Base-by-base conservation (phyloP, 2,113 vertebrate genomes). In the Condylura cristata region DNA sequence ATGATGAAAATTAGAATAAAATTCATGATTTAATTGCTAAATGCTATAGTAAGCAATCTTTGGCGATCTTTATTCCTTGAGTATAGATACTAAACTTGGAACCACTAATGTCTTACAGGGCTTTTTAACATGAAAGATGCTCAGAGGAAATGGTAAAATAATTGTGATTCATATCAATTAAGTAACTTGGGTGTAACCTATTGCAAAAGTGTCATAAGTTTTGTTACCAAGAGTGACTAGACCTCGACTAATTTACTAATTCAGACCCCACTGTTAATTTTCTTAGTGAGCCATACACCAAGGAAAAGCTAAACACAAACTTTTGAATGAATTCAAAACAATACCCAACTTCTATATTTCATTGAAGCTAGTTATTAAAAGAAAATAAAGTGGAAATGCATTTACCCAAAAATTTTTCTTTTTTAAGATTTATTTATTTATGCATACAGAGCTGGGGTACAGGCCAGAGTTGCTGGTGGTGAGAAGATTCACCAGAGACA, bases 181-280 rank as follows among this genome's bases (percentile, higher is more conserved):
- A 89, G 22, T 0, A 71, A n/a, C 37, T 28, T 41, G 7, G 22
- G 13, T n/a, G 0, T 1, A 84, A 96, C 18, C 58, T 71, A 70
- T n/a, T 82, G 41, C 26, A 89, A 2, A 93, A 79, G 10, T 26
- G 44, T 72, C 81, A 66, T 1, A 96, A 26, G 9, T 28, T 89
- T 89, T 86, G n/a, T 86, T n/a, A 74, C 44, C 63, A 30, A 75
- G 28, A 78, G 28, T 37, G 4, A 81, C 9, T 28, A 74, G 6
- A 93, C 13, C 28, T 81, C 24, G 79, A 24, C 32, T 51, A 56
- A 79, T 75, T 91, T 95, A 22, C 34, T 89, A 74, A 86, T 70
- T 79, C 18, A 79, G 48, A 86, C 2, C 6, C 53, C 79, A 44
- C n/a, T 95, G 28, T 72, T 91, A 89, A 39, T 90, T 96, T 92